These are phyloP conservation scores for Peromyscus melanophrys DNA, from an alignment of 2,797 vertebrate genomes.

Conservation along the genomic window DNA sequence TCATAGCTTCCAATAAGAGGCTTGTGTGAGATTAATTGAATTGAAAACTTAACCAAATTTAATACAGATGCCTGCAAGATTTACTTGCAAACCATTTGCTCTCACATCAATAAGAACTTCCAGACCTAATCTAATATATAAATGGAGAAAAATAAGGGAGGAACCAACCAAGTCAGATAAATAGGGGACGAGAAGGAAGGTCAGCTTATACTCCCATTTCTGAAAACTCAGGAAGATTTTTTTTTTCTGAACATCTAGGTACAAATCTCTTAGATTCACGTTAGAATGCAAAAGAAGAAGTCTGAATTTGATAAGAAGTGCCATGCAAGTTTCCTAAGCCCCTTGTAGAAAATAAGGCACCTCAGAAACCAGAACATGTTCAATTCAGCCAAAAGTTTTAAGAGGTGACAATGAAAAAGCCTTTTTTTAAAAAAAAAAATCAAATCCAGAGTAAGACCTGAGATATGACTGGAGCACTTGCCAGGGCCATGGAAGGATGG, in stretches of 20 bases:
- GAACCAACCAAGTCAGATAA: conserved; percentile 35
- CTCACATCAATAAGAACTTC: conserved; percentile 17
- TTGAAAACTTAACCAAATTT: conserved; percentile 41
- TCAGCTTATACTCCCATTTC: not conserved
- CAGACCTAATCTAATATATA: conserved; percentile 39
- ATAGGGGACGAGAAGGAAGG: not conserved
- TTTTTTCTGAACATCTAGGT: not conserved
- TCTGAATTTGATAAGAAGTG: conserved; percentile 50
- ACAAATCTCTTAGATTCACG: conserved; percentile 19
- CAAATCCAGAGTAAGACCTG: conserved; percentile 1
- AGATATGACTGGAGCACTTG: not conserved
- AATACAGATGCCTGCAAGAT: conserved; percentile 48
- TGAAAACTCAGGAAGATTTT: not conserved
- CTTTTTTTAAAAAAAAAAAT: conserved; percentile 43
- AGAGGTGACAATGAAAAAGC: not conserved
- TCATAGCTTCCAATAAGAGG: not conserved
- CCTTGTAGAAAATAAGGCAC: conserved; percentile 39
- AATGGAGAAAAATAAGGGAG: conserved; percentile 19
- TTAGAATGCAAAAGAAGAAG: conserved; percentile 36
- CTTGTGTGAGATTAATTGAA: conserved; percentile 40
- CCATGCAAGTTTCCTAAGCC: not conserved
- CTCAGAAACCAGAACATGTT: conserved; percentile 32
- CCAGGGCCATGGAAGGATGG: not conserved
- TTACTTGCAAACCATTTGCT: conserved; percentile 17
- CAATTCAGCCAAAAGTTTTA: conserved; percentile 8